Evolutionary conservation across 2,888 invertebrate genomes (phyloP).

Genomic region (Mesopsocus fuscifrons): DNA sequence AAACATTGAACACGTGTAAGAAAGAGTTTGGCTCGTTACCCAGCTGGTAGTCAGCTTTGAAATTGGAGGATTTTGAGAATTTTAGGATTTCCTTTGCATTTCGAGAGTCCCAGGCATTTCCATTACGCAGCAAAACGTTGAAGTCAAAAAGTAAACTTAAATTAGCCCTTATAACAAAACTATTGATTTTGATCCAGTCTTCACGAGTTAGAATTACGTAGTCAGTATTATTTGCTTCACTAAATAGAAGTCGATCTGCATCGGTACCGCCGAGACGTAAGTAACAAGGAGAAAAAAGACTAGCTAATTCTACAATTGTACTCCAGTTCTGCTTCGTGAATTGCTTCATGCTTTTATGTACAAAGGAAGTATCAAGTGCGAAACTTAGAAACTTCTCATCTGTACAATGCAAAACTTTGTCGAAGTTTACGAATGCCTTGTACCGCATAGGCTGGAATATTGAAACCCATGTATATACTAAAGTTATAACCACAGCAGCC

Average conservation of each 20-base stretch:
- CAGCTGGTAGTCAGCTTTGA: background rate
- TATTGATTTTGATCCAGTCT: constrained; percentile 3
- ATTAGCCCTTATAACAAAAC: background rate
- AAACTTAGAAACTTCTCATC: constrained; percentile 6
- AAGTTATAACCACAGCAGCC: too few species aligned
- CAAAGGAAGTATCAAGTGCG: constrained; percentile 5
- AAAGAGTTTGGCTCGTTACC: constrained; percentile 6
- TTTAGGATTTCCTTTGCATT: constrained; percentile 1
- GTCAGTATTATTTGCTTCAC: background rate
- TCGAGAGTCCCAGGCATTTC: background rate
- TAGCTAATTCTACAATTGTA: background rate
- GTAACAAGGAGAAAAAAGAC: constrained; percentile 1
- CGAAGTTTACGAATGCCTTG: background rate
- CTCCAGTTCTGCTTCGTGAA: background rate
- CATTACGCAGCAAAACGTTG: constrained; percentile 2
- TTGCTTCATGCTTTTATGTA: background rate
- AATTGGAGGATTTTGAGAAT: background rate
- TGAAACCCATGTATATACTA: too few species aligned
- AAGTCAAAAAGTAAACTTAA: constrained; percentile 2
- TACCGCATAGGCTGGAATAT: too few species aligned
- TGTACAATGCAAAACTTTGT: background rate
- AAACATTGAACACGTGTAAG: background rate
- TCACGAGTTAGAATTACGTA: background rate
- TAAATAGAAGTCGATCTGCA: background rate
- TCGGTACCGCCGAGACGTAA: background rate